These are phyloP conservation scores for Cyclina sinensis DNA, from an alignment of 1,140 invertebrate genomes.

Conservation along the genomic window DNA sequence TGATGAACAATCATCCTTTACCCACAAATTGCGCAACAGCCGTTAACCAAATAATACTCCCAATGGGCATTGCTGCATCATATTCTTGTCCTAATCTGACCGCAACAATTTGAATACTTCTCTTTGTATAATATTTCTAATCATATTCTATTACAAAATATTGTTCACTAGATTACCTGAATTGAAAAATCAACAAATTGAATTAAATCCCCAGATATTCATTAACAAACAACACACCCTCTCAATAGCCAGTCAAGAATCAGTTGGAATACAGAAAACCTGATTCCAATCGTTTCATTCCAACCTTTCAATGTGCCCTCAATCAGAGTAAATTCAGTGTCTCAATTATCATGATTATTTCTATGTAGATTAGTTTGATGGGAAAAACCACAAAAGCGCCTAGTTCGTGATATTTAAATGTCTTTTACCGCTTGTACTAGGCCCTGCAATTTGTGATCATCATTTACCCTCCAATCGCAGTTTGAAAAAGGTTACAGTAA, in stretches of 20 bases:
- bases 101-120: slow-evolving; percentile 41
- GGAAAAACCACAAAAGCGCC: slow-evolving; percentile 31
- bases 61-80: slow-evolving; percentile 3
- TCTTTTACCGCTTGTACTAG: background rate
- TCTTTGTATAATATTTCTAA: slow-evolving; percentile 44
- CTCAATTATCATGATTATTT: slow-evolving; percentile 38
- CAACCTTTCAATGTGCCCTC: background rate
- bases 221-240: slow-evolving; percentile 12
- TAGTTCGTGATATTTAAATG: slow-evolving; percentile 39
- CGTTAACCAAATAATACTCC: slow-evolving; percentile 59
- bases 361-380: slow-evolving; percentile 25
- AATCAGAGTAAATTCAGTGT: background rate
- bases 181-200: slow-evolving; percentile 47
- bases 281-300: slow-evolving; percentile 3
- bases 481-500: slow-evolving; percentile 49
- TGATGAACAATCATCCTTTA: slow-evolving; percentile 4
- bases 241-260: background rate
- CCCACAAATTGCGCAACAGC: slow-evolving; percentile 39
- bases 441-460: slow-evolving; percentile 20
- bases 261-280: background rate
- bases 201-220: slow-evolving; percentile 36
- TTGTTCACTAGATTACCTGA: slow-evolving; percentile 18
- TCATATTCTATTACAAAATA: slow-evolving; percentile 39
- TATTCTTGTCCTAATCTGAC: slow-evolving; percentile 6
- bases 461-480: background rate